Base-by-base conservation (phyloP, 1,140 invertebrate genomes). In the Atta colombica region DNA sequence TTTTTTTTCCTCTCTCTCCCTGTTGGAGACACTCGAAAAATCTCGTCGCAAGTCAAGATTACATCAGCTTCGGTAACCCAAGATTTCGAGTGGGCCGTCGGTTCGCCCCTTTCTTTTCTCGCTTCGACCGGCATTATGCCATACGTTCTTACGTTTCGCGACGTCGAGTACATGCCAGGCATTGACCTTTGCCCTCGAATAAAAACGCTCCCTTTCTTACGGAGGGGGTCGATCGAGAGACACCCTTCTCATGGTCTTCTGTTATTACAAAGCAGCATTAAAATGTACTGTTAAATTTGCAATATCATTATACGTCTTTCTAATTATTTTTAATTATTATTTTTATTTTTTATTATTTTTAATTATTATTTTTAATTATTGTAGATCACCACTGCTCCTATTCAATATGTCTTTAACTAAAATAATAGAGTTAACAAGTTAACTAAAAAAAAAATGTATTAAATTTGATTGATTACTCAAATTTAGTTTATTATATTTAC, bases 31-130 rank as follows among this genome's bases (percentile, higher is more conserved):
- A 89, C 89, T 91, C 89, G 87, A 92, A 91, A 92, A 93, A 93
- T 93, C 91, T 92, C 91, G 92, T 93, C 88, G 91, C 87, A 63
- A 93, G 92, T 93, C 92, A 93, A 93, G 92, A 93, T 91, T 93
- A 88, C 90, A 88, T 87, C 88, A 77, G 87, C 86, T 87, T 92
- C 88, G 89, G 89, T 92, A 89, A 93, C 91, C 90, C 55, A 87
- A 84, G 88, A 80, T 77, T 92, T 88, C 81, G 84, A 91, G 91
- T 91, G 88, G 88, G 71, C 87, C 88, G 87, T 87, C 72, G 58
- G 66, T 84, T 88, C 87, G 69, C 88, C 66, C 86, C 28, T 75
- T 63, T 92, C 89, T 88, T 91, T 53, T 85, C 89, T 88, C 87
- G 86, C 89, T 89, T 90, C 74, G 91, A 91, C 90, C 87, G 86